These are phyloP conservation scores for Melolontha melolontha DNA, from an alignment of 2,888 invertebrate species.

Conservation along the genomic window DNA sequence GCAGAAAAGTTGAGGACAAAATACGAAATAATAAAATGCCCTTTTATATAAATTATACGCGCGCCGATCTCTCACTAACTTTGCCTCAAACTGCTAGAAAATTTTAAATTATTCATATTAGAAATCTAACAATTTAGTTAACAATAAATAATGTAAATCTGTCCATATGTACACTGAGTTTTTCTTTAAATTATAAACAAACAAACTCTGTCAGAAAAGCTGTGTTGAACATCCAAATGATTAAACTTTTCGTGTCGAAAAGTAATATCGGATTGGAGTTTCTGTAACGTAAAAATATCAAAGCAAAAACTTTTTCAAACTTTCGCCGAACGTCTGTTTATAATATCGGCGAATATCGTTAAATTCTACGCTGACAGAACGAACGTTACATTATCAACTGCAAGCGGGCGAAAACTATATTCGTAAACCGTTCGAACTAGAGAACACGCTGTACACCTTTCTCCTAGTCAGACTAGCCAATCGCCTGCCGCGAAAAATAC, in stretches of 20 bases:
- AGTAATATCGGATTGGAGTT: not conserved
- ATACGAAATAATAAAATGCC: too few species aligned
- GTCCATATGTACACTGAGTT: too few species aligned
- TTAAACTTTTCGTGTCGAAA: not conserved
- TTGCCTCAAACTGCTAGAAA: too few species aligned
- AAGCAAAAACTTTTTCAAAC: conserved; percentile 9
- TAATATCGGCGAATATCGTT: not conserved
- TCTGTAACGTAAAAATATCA: conserved; percentile 9
- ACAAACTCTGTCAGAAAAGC: too few species aligned
- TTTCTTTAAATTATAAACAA: too few species aligned
- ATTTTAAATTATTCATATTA: too few species aligned
- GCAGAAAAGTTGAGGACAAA: not conserved
- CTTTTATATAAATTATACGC: too few species aligned
- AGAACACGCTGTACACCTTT: conserved; percentile 49
- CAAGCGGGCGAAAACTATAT: conserved; percentile 39
- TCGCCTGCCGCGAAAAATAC: conserved; percentile 41
- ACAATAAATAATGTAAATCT: too few species aligned
- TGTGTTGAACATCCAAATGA: not conserved
- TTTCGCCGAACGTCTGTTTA: conserved; percentile 16
- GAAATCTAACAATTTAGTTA: too few species aligned
- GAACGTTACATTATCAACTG: conserved; percentile 9
- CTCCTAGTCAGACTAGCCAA: conserved; percentile 46
- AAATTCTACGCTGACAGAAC: not conserved
- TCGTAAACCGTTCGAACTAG: conserved; percentile 47
- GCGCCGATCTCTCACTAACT: too few species aligned